Evolutionary conservation across 2,113 vertebrate species (phyloP).

Genomic region (Brachirus orientalis): DNA sequence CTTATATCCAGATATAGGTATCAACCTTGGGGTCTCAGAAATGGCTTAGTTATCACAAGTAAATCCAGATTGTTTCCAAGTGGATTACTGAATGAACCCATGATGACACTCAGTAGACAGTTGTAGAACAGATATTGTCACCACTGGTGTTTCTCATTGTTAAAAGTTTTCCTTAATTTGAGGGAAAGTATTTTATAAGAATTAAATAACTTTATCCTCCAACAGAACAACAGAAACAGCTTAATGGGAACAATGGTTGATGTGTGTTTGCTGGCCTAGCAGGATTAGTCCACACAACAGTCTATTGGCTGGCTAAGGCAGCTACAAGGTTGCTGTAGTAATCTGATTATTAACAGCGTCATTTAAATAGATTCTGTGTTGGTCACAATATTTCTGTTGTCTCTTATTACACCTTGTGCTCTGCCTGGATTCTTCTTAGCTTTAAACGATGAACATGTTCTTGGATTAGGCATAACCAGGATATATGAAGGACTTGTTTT

Average conservation of each 20-base stretch:
- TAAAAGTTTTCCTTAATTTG: conserved; percentile 21
- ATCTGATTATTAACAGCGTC: conserved; percentile 76
- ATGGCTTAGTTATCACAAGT: background rate
- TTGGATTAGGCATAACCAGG: background rate
- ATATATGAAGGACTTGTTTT: background rate
- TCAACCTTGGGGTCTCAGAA: conserved; percentile 4
- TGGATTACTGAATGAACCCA: no score
- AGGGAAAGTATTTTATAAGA: conserved; percentile 60
- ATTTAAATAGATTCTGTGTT: conserved; percentile 58
- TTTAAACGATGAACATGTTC: background rate
- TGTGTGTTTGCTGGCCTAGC: conserved; percentile 55
- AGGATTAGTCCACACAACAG: conserved; percentile 54
- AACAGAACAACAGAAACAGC: conserved; percentile 66
- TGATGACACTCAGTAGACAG: background rate
- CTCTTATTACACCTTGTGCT: conserved; percentile 2
- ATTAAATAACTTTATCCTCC: conserved; percentile 58
- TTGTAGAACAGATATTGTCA: background rate
- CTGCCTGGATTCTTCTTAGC: background rate
- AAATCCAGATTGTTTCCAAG: conserved; percentile 19
- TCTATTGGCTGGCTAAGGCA: conserved; percentile 58
- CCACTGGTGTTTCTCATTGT: background rate
- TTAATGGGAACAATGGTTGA: conserved; percentile 71
- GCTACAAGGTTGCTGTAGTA: conserved; percentile 53
- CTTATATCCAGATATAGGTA: conserved; percentile 2
- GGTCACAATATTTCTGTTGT: conserved; percentile 13